Percentiles rank a stretch among this genome's conserved stretches.
These are phyloP conservation scores for Troilus luridus DNA, from an alignment of 2,888 invertebrate genomes.

Conservation along the genomic window DNA sequence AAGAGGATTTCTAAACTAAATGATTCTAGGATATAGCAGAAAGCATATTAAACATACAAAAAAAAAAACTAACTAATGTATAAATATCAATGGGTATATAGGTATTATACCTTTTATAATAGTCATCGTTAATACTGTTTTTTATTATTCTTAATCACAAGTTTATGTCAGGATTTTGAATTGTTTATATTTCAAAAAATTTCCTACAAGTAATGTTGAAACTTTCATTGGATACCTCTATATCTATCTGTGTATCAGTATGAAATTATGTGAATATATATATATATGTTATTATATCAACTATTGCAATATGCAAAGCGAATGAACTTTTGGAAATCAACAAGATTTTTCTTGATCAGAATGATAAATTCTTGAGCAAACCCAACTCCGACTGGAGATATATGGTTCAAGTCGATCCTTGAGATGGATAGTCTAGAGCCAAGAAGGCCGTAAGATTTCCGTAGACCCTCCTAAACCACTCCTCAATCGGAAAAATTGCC, in stretches of 20 bases:
- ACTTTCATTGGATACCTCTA: too few relatives aligned
- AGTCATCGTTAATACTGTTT: background rate
- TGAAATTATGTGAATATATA: too few relatives aligned
- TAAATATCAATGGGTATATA: background rate
- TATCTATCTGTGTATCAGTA: too few relatives aligned
- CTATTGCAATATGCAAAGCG: background rate
- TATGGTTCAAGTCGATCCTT: background rate
- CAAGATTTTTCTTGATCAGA: background rate
- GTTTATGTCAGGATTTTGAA: too few relatives aligned
- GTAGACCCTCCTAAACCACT: background rate
- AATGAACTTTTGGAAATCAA: background rate
- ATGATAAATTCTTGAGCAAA: conserved; percentile 19
- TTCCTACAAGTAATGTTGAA: too few relatives aligned
- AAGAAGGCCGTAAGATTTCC: background rate
- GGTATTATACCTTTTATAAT: background rate
- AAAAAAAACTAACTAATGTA: conserved; percentile 5
- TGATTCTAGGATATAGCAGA: background rate
- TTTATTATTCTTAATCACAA: too few relatives aligned
- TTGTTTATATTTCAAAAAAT: too few relatives aligned
- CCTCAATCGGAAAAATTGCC: background rate
- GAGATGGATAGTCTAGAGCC: conserved; percentile 10
- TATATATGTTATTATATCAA: background rate
- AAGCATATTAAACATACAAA: background rate
- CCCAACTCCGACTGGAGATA: background rate
- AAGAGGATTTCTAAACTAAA: conserved; percentile 29